Percentiles rank a stretch among this genome's conserved stretches.
These are phyloP conservation scores for Vulpes lagopus DNA, from an alignment of 2,113 vertebrate genomes.

Conservation along the genomic window DNA sequence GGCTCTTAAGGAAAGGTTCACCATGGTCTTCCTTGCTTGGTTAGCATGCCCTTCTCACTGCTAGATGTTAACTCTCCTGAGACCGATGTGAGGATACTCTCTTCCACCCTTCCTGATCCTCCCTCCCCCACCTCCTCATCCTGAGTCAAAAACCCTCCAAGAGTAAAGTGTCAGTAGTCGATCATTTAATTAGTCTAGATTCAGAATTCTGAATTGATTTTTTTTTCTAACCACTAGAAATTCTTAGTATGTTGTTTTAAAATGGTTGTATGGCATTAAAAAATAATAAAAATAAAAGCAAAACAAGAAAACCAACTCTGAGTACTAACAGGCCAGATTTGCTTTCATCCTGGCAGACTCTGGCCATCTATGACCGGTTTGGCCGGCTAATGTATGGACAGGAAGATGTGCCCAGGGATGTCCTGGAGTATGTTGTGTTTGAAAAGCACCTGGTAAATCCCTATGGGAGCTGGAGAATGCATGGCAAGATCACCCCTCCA, in stretches of 20 bases:
- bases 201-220: constrained; percentile 32
- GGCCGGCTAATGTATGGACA: constrained; percentile 95
- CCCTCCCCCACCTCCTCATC: too few relatives aligned
- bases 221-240: constrained; percentile 15
- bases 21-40: not conserved
- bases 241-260: constrained; percentile 29
- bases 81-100: not conserved
- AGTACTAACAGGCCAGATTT: not conserved
- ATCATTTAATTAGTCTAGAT: not conserved
- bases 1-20: not conserved
- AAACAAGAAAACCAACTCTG: not conserved
- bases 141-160: not conserved
- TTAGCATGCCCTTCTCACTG: not conserved
- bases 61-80: not conserved
- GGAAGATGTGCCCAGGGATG: constrained; percentile 93
- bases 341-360: constrained; percentile 83
- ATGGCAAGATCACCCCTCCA: constrained; percentile 87
- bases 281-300: not conserved
- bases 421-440: constrained; percentile 95
- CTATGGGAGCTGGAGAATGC: constrained; percentile 88
- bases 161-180: not conserved
- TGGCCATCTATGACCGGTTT: constrained; percentile 97
- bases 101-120: not conserved
- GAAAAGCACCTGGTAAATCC: constrained; percentile 94
- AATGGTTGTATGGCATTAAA: not conserved